A percentile compares a stretch with the other conserved stretches of the same genome.
Evolutionary conservation across 1,140 invertebrate species (phyloP).

Genomic region (Eueides isabella): DNA sequence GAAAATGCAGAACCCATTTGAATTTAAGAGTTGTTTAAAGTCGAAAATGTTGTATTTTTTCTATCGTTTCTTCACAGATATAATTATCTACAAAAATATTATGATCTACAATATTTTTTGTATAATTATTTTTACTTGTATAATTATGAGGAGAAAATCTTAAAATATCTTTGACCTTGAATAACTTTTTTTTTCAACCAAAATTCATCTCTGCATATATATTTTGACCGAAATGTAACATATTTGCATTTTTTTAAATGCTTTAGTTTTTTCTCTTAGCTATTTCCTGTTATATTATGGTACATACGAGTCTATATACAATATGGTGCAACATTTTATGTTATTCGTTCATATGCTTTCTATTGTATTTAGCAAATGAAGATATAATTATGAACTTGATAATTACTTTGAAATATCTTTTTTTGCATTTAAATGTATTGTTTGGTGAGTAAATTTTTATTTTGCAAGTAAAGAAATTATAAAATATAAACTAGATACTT

Average conservation of each 20-base stretch:
- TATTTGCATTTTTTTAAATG: not conserved
- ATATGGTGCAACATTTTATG: not conserved
- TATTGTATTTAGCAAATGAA: not conserved
- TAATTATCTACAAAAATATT: too few species aligned
- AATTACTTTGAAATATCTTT: not conserved
- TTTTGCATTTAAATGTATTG: not conserved
- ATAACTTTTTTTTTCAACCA: too few species aligned
- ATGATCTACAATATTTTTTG: too few species aligned
- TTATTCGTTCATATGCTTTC: not conserved
- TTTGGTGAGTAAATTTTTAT: not conserved
- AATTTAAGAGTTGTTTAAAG: too few species aligned
- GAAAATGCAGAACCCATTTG: too few species aligned
- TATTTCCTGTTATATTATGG: not conserved
- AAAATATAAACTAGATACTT: not conserved
- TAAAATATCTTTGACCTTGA: too few species aligned
- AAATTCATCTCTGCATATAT: too few species aligned
- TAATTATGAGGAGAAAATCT: too few species aligned
- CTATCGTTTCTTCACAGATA: too few species aligned
- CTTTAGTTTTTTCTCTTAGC: not conserved
- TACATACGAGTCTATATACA: not conserved
- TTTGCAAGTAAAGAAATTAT: constrained; percentile 19
- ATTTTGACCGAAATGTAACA: too few species aligned
- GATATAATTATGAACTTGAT: not conserved
- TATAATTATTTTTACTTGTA: too few species aligned
- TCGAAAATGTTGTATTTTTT: too few species aligned